phyloP scores from a whole-genome alignment of 2,113 vertebrate genomes.

The Prinia subflava region DNA sequence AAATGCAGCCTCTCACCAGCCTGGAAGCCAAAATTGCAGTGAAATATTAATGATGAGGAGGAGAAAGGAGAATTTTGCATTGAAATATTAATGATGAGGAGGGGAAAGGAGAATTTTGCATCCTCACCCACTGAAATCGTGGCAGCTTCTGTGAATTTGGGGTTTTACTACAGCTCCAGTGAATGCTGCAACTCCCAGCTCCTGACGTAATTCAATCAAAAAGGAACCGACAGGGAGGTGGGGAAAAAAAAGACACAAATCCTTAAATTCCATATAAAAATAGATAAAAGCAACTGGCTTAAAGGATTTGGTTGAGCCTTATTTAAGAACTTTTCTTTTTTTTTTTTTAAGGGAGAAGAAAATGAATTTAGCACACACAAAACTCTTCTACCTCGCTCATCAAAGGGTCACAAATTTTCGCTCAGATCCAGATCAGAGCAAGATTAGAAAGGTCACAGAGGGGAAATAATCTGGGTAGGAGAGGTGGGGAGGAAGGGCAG shows the following conservation, averaged over 20 bases:
- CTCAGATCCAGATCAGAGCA: background rate
- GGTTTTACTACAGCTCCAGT: background rate
- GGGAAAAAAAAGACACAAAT: constrained; percentile 53
- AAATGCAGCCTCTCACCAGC: background rate
- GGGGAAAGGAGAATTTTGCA: background rate
- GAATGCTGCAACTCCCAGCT: background rate
- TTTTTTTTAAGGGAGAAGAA: constrained; percentile 3
- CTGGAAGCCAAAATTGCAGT: background rate
- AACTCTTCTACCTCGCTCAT: background rate
- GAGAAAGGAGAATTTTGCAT: background rate
- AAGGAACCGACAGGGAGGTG: constrained; percentile 34
- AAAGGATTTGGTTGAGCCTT: constrained; percentile 63
- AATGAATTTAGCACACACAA: constrained; percentile 15
- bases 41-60: background rate
- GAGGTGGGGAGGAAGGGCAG: background rate
- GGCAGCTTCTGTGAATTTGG: background rate
- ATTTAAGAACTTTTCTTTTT: constrained; percentile 15
- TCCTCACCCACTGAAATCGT: background rate
- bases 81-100: background rate
- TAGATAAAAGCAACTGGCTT: constrained; percentile 73
- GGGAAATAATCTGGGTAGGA: background rate
- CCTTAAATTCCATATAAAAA: constrained; percentile 75
- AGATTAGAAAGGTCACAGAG: background rate
- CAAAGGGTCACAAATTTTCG: background rate
- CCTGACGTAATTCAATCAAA: constrained; percentile 64